A percentile compares a stretch with the other conserved stretches of the same genome.
These are phyloP conservation scores for Gonocerus acuteangulatus DNA, from an alignment of 2,888 invertebrate species.

Conservation along the genomic window DNA sequence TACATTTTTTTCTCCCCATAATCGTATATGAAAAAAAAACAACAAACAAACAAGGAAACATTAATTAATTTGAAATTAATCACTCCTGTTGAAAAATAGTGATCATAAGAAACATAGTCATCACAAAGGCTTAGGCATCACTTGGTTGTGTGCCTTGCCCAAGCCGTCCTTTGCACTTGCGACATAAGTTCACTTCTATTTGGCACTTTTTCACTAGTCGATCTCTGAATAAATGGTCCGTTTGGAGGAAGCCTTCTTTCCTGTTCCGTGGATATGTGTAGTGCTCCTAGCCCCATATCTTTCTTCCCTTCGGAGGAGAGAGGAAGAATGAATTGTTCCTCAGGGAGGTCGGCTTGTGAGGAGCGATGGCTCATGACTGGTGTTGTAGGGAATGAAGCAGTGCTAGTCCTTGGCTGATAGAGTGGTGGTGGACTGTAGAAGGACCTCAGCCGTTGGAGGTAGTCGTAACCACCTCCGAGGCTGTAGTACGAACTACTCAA, in stretches of 20 bases:
- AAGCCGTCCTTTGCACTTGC: constrained; percentile 69
- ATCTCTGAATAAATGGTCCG: constrained; percentile 61
- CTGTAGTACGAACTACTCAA: constrained; percentile 38
- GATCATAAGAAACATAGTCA: no score
- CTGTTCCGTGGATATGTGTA: constrained; percentile 18
- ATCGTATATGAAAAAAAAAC: no score
- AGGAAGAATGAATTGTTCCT: constrained; percentile 58
- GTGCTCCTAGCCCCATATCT: constrained; percentile 27
- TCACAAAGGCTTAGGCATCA: constrained; percentile 42
- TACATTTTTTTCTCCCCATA: no score
- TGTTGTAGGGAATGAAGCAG: constrained; percentile 42
- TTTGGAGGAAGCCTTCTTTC: constrained; percentile 42
- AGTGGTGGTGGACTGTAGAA: constrained; percentile 21
- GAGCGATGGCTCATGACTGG: constrained; percentile 41
- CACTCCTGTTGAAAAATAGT: no score
- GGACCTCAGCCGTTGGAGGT: constrained; percentile 40
- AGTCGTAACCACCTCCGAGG: constrained; percentile 38
- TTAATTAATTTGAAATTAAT: no score
- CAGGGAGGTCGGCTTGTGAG: constrained; percentile 40
- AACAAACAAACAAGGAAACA: no score
- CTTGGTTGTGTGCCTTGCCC: constrained; percentile 84
- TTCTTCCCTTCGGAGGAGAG: constrained; percentile 42
- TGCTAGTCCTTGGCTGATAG: constrained; percentile 21
- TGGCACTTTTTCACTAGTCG: constrained; percentile 78
- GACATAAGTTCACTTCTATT: constrained; percentile 78